A percentile compares a stretch with the other conserved stretches of the same genome.
phyloP scores from a whole-genome alignment of 2,797 vertebrate genomes.

The Coreius guichenoti region DNA sequence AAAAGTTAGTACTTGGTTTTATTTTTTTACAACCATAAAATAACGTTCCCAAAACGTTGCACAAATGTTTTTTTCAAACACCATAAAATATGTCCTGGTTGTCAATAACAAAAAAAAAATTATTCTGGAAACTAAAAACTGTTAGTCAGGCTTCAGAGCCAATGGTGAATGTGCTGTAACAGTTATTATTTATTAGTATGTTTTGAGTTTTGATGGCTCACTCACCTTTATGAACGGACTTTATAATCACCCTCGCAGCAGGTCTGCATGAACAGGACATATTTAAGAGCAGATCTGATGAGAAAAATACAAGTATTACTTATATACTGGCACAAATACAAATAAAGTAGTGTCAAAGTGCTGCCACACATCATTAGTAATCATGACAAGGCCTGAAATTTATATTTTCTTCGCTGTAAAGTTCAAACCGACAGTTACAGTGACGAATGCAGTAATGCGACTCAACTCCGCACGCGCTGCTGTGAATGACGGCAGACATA shows the following conservation, averaged over 20 bases:
- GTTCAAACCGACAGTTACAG: too few species aligned
- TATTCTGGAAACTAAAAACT: neutral
- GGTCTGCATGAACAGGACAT: conserved; percentile 80
- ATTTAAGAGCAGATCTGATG: conserved; percentile 56
- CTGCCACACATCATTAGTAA: neutral
- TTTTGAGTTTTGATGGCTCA: neutral
- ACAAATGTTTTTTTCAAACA: neutral
- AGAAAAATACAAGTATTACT: conserved; percentile 22
- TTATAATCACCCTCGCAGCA: conserved; percentile 74
- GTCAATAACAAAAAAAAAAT: neutral
- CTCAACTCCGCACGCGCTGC: neutral
- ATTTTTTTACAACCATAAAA: neutral
- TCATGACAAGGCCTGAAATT: neutral
- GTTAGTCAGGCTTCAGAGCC: neutral
- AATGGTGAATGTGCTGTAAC: neutral
- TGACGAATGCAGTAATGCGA: neutral
- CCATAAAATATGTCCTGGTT: neutral
- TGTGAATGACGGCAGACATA: neutral
- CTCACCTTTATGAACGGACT: conserved; percentile 77
- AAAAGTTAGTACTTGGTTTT: neutral
- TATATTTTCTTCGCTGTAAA: neutral
- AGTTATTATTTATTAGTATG: neutral
- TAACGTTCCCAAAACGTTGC: neutral
- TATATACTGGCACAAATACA: neutral
- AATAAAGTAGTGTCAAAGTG: neutral